Conservation (phyloP, 2,888 invertebrate genomes). For the Zygothrica quintamaculata region DNA sequence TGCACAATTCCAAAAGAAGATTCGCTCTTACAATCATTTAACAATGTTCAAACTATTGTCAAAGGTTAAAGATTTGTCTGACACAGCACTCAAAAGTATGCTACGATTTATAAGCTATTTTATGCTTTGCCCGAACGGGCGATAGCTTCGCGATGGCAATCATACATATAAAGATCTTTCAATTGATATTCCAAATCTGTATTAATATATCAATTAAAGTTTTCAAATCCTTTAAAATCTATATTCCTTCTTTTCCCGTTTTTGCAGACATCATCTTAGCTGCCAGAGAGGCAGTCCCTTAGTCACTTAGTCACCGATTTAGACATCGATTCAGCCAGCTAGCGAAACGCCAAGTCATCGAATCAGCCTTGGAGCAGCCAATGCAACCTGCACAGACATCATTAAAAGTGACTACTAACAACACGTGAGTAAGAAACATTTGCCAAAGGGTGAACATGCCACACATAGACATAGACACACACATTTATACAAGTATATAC, state of each 20-base stretch:
- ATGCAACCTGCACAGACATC: constrained; percentile 74
- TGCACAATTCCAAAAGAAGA: constrained; percentile 1
- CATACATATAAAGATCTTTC: too few relatives aligned
- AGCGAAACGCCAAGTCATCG: constrained; percentile 16
- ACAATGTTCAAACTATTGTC: background rate
- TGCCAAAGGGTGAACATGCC: constrained; percentile 17
- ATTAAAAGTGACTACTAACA: constrained; percentile 65
- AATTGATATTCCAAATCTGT: too few relatives aligned
- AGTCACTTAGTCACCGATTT: constrained; percentile 6
- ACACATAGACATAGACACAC: constrained; percentile 21
- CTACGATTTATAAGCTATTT: too few relatives aligned
- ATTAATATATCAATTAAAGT: too few relatives aligned
- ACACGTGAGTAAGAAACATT: constrained; percentile 61
- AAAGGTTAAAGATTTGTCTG: too few relatives aligned
- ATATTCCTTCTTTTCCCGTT: background rate
- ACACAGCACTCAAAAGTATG: too few relatives aligned
- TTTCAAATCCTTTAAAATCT: too few relatives aligned
- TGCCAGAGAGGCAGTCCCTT: constrained; percentile 30
- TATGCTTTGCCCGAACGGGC: too few relatives aligned
- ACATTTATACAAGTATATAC: constrained; percentile 18
- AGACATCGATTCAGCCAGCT: constrained; percentile 2
- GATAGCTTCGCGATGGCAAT: too few relatives aligned
- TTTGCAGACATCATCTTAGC: constrained; percentile 30
- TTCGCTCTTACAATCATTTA: constrained; percentile 5
- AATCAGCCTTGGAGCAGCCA: constrained; percentile 63